Conservation (phyloP, 2,113 vertebrate species). For the Thalassoma bifasciatum region DNA sequence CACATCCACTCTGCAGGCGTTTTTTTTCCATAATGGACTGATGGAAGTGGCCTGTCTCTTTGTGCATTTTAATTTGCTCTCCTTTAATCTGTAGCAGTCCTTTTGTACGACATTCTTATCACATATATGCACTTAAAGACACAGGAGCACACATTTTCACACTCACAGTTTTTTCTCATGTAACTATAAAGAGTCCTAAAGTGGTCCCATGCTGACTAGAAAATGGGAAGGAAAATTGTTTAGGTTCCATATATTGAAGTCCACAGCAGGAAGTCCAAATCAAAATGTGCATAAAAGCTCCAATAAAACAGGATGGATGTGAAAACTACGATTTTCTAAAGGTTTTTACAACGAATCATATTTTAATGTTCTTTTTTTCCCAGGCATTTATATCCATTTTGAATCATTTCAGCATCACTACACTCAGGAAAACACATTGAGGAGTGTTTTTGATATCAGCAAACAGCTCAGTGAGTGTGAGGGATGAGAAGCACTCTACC, state of each 20-base stretch:
- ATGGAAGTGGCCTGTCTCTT: too few relatives aligned
- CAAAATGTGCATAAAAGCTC: conserved; percentile 13
- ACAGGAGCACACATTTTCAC: background rate
- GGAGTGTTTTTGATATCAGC: background rate
- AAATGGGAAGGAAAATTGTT: conserved; percentile 1
- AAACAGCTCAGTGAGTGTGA: background rate
- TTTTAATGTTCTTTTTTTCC: background rate
- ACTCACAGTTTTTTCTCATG: background rate
- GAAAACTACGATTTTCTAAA: conserved; percentile 1
- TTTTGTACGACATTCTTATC: background rate
- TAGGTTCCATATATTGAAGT: conserved; percentile 3
- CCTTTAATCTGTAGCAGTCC: background rate
- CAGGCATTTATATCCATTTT: background rate
- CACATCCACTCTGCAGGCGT: too few relatives aligned
- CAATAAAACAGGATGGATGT: background rate
- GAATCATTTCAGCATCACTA: background rate
- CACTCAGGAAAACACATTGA: too few relatives aligned
- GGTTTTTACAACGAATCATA: background rate
- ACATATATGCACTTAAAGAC: background rate
- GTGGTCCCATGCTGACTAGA: conserved; percentile 32
- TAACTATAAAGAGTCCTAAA: conserved; percentile 12
- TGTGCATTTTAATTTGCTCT: background rate
- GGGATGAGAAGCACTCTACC: background rate
- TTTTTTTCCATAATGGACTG: too few relatives aligned
- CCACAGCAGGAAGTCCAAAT: conserved; percentile 8